Evolutionary conservation across 2,888 invertebrate species (phyloP).

Genomic region (Penaeus monodon): DNA sequence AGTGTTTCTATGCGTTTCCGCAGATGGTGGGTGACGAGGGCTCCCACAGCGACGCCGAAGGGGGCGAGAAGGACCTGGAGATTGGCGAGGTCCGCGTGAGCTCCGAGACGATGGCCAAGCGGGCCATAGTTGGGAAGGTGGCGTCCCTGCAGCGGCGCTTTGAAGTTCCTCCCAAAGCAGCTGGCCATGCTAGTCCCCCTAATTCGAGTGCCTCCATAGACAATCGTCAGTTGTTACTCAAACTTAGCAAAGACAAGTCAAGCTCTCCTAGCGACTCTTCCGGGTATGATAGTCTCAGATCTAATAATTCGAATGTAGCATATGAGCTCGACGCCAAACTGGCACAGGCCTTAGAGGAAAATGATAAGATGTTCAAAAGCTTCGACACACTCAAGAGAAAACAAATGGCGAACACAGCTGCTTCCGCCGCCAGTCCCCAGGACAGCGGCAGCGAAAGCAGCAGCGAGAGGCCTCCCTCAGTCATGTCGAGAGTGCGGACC

Average conservation of each 20-base stretch:
- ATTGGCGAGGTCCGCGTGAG: constrained; percentile 61
- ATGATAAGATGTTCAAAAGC: constrained; percentile 63
- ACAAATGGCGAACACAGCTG: constrained; percentile 5
- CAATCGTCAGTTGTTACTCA: constrained; percentile 41
- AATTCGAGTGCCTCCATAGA: constrained; percentile 34
- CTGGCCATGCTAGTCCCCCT: constrained; percentile 15
- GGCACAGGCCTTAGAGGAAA: constrained; percentile 63
- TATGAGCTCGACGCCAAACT: constrained; percentile 59
- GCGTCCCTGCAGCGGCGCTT: constrained; percentile 63
- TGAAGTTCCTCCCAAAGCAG: constrained; percentile 37
- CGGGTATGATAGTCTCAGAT: constrained; percentile 57
- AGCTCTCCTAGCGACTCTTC: constrained; percentile 55
- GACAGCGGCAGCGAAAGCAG: constrained; percentile 10
- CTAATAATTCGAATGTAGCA: constrained; percentile 51
- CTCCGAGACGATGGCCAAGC: constrained; percentile 59
- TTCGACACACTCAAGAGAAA: constrained; percentile 52
- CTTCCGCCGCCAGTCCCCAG: background rate
- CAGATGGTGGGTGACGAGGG: constrained; percentile 57
- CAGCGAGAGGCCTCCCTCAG: constrained; percentile 25
- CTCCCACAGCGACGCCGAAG: constrained; percentile 45
- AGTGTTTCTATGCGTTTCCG: too few relatives aligned
- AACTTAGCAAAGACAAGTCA: constrained; percentile 54
- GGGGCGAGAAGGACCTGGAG: constrained; percentile 64
- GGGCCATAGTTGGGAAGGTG: constrained; percentile 56
- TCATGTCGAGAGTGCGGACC: constrained; percentile 47